phyloP scores from a whole-genome alignment of 2,797 vertebrate species.

The Pteropus rufus region DNA sequence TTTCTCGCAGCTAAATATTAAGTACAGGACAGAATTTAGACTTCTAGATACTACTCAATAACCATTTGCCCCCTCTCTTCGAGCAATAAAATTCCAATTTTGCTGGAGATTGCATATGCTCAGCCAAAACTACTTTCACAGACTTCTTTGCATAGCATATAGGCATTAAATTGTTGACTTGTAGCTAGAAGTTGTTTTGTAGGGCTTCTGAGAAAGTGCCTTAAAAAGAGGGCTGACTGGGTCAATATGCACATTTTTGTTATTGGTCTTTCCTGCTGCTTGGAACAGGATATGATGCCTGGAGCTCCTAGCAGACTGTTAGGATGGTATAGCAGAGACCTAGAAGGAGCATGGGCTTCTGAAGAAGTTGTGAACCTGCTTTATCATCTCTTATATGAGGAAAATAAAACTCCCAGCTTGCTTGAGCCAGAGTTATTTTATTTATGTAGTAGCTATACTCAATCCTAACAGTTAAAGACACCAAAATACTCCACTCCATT shows the following conservation, averaged over 20 bases:
- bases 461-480: neutral
- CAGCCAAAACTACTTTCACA: neutral
- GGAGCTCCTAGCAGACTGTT: neutral
- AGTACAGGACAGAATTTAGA: neutral
- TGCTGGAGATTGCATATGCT: neutral
- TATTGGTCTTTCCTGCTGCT: neutral
- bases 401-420: neutral
- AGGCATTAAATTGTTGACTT: neutral
- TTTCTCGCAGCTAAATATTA: neutral
- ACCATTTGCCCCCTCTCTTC: neutral
- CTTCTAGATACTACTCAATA: neutral
- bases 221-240: neutral
- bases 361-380: neutral
- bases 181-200: neutral
- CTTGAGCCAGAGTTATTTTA: neutral
- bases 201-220: neutral
- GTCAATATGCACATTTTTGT: neutral
- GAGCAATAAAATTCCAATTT: neutral
- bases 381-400: neutral
- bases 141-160: neutral
- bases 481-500: neutral
- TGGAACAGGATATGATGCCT: neutral
- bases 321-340: neutral
- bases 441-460: neutral
- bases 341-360: neutral